Conservation (phyloP, 2,888 invertebrate genomes). For the Capitulum mitella region DNA sequence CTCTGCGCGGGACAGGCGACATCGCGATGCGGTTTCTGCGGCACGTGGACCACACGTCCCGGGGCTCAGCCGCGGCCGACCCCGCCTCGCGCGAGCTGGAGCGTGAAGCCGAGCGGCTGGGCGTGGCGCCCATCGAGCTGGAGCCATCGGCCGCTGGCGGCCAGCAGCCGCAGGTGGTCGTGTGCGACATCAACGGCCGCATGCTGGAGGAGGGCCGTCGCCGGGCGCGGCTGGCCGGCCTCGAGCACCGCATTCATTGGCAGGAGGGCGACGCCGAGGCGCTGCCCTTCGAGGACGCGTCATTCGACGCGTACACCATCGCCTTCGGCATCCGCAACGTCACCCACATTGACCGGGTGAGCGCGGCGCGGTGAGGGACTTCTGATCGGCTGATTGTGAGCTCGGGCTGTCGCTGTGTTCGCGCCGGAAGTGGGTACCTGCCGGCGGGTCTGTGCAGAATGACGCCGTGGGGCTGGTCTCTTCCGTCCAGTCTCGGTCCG, state of each 20-base stretch:
- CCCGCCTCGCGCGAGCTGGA: not conserved
- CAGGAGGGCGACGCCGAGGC: slow-evolving; percentile 74
- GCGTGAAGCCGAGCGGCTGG: not conserved
- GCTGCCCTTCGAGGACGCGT: slow-evolving; percentile 64
- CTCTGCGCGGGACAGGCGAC: slow-evolving; percentile 27
- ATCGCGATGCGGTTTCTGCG: slow-evolving; percentile 44
- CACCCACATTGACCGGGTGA: slow-evolving; percentile 79
- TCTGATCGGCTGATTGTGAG: too few relatives aligned
- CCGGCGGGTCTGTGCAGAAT: too few relatives aligned
- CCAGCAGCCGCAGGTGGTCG: slow-evolving; percentile 51
- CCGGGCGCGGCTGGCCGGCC: slow-evolving; percentile 58
- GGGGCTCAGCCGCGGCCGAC: not conserved
- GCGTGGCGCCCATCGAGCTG: slow-evolving; percentile 4
- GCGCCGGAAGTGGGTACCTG: too few relatives aligned
- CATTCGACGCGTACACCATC: slow-evolving; percentile 87
- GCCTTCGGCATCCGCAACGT: slow-evolving; percentile 96
- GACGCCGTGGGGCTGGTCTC: too few relatives aligned
- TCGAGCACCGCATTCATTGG: slow-evolving; percentile 46
- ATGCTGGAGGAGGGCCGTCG: slow-evolving; percentile 88
- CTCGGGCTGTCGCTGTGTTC: too few relatives aligned
- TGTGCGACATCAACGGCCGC: slow-evolving; percentile 80
- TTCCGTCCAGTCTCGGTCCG: too few relatives aligned
- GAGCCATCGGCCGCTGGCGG: not conserved
- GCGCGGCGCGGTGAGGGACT: slow-evolving; percentile 5
- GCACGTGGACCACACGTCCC: slow-evolving; percentile 36